Evolutionary conservation across 2,797 vertebrate genomes (phyloP).

Genomic region (Neostethus bicornis): DNA sequence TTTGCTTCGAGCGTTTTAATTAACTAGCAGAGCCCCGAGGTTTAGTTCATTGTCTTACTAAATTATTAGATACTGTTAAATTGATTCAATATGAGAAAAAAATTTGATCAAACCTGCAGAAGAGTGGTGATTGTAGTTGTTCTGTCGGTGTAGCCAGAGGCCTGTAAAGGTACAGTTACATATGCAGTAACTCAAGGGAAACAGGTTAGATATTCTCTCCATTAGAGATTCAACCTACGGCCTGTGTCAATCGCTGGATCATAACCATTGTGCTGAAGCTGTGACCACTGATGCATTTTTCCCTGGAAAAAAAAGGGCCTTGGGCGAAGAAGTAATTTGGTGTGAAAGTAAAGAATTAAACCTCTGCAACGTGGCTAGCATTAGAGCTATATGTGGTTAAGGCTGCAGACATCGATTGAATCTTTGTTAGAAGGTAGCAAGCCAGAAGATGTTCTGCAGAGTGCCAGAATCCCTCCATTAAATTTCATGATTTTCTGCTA

Average conservation of each 20-base stretch:
- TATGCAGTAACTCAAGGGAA: conserved; percentile 39
- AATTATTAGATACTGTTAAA: conserved; percentile 54
- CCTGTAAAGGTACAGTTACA: conserved; percentile 49
- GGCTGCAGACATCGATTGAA: conserved; percentile 70
- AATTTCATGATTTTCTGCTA: conserved; percentile 59
- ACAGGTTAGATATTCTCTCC: conserved; percentile 2
- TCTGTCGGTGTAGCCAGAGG: conserved; percentile 12
- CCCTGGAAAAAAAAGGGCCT: conserved; percentile 50
- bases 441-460: conserved; percentile 56
- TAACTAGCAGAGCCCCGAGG: conserved; percentile 52
- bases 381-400: conserved; percentile 75
- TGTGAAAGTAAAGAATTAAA: conserved; percentile 76
- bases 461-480: conserved; percentile 37
- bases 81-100: conserved; percentile 51
- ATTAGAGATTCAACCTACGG: conserved; percentile 46
- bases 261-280: conserved; percentile 39
- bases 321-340: conserved; percentile 71
- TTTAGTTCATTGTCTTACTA: conserved; percentile 52
- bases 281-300: conserved; percentile 55
- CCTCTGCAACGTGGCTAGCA: conserved; percentile 63
- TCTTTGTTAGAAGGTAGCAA: conserved; percentile 53
- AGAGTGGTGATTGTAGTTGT: conserved; percentile 22
- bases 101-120: conserved; percentile 43
- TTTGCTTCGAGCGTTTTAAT: conserved; percentile 69
- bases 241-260: conserved; percentile 65